These are phyloP conservation scores for Aricia agestis DNA, from an alignment of 1,140 invertebrate species.

Conservation along the genomic window DNA sequence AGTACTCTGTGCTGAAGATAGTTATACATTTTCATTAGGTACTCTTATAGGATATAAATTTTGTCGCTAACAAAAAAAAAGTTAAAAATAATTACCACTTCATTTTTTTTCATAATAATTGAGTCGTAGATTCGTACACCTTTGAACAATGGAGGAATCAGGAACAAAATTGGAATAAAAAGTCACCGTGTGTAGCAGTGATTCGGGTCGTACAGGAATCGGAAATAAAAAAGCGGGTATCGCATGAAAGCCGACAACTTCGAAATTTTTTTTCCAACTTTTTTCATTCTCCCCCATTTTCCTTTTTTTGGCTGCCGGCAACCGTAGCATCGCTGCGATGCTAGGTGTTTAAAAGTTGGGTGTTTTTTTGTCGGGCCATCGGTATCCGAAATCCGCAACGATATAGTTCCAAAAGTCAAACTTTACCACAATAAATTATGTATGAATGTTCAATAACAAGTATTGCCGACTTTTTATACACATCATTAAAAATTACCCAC, in stretches of 20 bases:
- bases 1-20: too few species aligned
- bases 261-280: slow-evolving; percentile 34
- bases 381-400: slow-evolving; percentile 15
- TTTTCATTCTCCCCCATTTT: slow-evolving; percentile 26
- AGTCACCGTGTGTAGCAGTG: slow-evolving; percentile 37
- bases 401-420: slow-evolving; percentile 1
- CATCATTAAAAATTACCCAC: too few species aligned
- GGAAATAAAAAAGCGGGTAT: slow-evolving; percentile 36
- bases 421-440: slow-evolving; percentile 13
- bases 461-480: too few species aligned
- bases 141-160: slow-evolving; percentile 11
- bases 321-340: slow-evolving; percentile 26
- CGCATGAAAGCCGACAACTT: slow-evolving; percentile 48
- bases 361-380: slow-evolving; percentile 24
- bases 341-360: slow-evolving; percentile 35
- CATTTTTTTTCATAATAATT: background rate
- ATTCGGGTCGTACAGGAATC: slow-evolving; percentile 37
- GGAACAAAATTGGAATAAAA: slow-evolving; percentile 30
- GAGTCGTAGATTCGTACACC: background rate
- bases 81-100: too few species aligned
- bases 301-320: slow-evolving; percentile 32
- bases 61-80: too few species aligned
- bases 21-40: too few species aligned
- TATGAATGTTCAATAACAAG: slow-evolving; percentile 9
- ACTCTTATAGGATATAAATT: too few species aligned